Conservation (phyloP, 2,113 vertebrate species). For the Fukomys damarensis region DNA sequence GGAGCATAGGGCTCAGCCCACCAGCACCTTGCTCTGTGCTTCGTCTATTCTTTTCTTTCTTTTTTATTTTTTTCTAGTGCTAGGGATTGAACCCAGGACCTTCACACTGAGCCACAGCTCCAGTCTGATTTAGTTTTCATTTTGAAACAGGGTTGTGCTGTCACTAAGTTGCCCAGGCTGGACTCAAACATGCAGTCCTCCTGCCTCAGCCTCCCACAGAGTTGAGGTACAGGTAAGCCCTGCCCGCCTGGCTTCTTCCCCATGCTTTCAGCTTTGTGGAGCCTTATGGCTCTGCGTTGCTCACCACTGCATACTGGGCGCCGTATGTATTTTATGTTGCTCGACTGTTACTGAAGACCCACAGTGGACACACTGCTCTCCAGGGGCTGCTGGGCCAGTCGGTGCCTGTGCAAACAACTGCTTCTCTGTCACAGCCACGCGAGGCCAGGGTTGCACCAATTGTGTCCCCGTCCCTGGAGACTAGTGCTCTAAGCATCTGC, state of each 20-base stretch:
- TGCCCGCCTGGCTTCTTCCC: background rate
- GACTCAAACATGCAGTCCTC: background rate
- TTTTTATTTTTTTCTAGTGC: background rate
- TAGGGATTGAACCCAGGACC: background rate
- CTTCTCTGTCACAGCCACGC: background rate
- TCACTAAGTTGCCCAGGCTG: too few relatives aligned
- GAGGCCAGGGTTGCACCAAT: background rate
- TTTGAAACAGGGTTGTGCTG: background rate
- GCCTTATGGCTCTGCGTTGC: background rate
- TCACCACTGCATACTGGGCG: too few relatives aligned
- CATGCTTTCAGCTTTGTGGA: background rate
- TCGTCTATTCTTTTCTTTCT: background rate
- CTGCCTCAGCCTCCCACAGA: background rate
- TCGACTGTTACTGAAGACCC: too few relatives aligned
- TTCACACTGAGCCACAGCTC: background rate
- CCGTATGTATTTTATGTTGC: rapidly evolving
- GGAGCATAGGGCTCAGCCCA: background rate
- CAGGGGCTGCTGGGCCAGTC: too few relatives aligned
- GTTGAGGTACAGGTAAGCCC: background rate
- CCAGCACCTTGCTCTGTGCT: too few relatives aligned
- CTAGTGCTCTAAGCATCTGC: background rate
- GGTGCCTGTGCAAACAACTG: too few relatives aligned
- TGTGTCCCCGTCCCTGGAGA: background rate
- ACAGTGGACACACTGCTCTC: rapidly evolving
- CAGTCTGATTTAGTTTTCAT: background rate